Evolutionary conservation across 2,888 invertebrate genomes (phyloP).

Genomic region (Stenotaenia linearis): DNA sequence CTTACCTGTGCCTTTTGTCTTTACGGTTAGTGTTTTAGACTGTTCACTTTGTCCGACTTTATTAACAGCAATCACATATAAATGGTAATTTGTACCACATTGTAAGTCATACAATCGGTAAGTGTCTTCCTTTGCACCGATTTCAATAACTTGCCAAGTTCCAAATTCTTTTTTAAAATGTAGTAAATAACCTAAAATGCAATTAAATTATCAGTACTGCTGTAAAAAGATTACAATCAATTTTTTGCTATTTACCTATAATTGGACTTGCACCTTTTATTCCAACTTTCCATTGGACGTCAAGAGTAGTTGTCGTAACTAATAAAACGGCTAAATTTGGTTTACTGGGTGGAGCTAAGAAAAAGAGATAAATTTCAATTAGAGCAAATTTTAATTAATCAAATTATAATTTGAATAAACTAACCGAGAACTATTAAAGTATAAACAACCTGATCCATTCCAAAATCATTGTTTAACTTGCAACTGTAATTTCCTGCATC

Average conservation of each 20-base stretch:
- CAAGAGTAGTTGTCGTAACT: conserved; percentile 45
- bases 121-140: conserved; percentile 43
- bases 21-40: neutral
- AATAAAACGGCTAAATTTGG: conserved; percentile 43
- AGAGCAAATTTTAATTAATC: too few species aligned
- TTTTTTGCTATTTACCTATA: neutral
- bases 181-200: conserved; percentile 67
- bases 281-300: conserved; percentile 44
- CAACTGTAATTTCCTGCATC: conserved; percentile 94
- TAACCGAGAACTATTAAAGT: conserved; percentile 76
- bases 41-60: conserved; percentile 24
- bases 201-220: neutral
- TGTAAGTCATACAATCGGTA: conserved; percentile 4
- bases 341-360: conserved; percentile 42
- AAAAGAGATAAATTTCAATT: too few species aligned
- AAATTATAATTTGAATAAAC: too few species aligned
- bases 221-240: neutral
- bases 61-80: neutral
- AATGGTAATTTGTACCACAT: conserved; percentile 15
- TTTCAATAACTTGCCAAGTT: conserved; percentile 81
- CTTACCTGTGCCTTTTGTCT: conserved; percentile 21
- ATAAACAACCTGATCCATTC: conserved; percentile 86
- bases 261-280: conserved; percentile 31
- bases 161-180: conserved; percentile 92
- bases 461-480: conserved; percentile 84